Percentiles rank a stretch among this genome's conserved stretches.
Conservation (phyloP, 2,888 invertebrate genomes). For the Drosophila pegasa region DNA sequence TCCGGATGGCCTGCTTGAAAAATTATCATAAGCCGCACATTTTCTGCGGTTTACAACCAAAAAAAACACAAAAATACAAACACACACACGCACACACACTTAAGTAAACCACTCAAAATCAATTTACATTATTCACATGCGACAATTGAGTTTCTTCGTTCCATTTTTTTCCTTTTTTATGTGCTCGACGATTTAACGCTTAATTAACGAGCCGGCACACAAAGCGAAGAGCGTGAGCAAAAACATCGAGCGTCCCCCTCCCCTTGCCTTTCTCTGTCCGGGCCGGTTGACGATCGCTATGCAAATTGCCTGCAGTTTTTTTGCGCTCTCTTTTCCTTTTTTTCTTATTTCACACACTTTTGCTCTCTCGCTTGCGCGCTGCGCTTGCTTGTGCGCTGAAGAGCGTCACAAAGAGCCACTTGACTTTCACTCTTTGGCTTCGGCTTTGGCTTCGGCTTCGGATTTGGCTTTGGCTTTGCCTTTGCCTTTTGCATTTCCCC, state of each 20-base stretch:
- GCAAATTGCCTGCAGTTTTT: slow-evolving; percentile 63
- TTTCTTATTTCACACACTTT: slow-evolving; percentile 11
- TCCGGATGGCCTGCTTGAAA: slow-evolving; percentile 12
- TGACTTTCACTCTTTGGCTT: slow-evolving; percentile 69
- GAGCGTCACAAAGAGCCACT: slow-evolving; percentile 71
- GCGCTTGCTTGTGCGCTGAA: slow-evolving; percentile 18
- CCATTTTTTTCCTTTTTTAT: slow-evolving; percentile 31
- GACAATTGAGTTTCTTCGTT: slow-evolving; percentile 32
- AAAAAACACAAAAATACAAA: slow-evolving; percentile 11
- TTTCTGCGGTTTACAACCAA: slow-evolving; percentile 61
- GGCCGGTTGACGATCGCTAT: slow-evolving; percentile 59
- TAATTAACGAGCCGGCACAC: slow-evolving; percentile 64
- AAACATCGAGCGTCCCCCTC: slow-evolving; percentile 8
- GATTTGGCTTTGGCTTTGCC: slow-evolving; percentile 29
- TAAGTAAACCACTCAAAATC: slow-evolving; percentile 72
- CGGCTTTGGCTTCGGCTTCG: slow-evolving; percentile 15
- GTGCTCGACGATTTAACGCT: slow-evolving; percentile 72
- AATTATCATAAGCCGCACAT: slow-evolving; percentile 74
- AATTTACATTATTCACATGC: slow-evolving; percentile 61
- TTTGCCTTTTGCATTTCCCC: slow-evolving; percentile 23
- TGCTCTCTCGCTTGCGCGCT: slow-evolving; percentile 8
- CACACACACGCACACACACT: slow-evolving; percentile 27
- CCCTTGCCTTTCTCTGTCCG: slow-evolving; percentile 2
- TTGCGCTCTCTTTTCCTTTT: slow-evolving; percentile 16
- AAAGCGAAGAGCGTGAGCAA: slow-evolving; percentile 22